Evolutionary conservation across 1,140 invertebrate genomes (phyloP).

Genomic region (Neodiprion fabricii): DNA sequence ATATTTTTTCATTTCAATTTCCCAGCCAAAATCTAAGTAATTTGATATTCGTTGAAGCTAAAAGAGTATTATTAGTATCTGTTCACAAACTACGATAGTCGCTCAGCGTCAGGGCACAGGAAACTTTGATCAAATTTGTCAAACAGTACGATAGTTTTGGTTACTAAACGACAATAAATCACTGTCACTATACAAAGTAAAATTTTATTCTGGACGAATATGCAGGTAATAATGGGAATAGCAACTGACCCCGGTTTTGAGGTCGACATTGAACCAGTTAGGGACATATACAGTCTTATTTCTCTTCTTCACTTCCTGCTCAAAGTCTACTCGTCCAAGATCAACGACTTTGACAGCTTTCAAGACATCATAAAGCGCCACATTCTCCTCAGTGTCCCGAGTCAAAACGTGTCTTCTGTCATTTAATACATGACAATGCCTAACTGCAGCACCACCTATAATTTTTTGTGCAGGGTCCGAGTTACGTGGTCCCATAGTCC

Average conservation of each 20-base stretch:
- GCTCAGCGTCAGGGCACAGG: too few species aligned
- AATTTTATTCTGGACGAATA: too few species aligned
- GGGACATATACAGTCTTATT: conserved; percentile 96
- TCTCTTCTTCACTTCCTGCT: conserved; percentile 92
- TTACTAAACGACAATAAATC: conserved; percentile 7
- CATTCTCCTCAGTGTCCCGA: conserved; percentile 95
- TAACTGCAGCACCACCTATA: conserved; percentile 89
- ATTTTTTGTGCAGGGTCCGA: conserved; percentile 64
- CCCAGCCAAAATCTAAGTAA: too few species aligned
- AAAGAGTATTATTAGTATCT: too few species aligned
- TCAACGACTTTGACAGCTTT: conserved; percentile 92
- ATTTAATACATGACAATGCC: conserved; percentile 91
- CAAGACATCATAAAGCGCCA: conserved; percentile 97
- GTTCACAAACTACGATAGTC: too few species aligned
- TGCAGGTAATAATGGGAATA: too few species aligned
- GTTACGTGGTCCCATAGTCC: conserved; percentile 48
- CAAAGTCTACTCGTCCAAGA: conserved; percentile 90
- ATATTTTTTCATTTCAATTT: too few species aligned
- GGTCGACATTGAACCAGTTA: conserved; percentile 99
- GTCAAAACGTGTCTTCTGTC: conserved; percentile 97
- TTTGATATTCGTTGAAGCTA: too few species aligned
- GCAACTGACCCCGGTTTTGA: conserved; percentile 91
- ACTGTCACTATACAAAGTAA: too few species aligned
- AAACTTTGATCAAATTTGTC: too few species aligned
- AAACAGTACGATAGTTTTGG: neutral